Base-by-base conservation (phyloP, 2,888 invertebrate species). In the Elmis aenea region DNA sequence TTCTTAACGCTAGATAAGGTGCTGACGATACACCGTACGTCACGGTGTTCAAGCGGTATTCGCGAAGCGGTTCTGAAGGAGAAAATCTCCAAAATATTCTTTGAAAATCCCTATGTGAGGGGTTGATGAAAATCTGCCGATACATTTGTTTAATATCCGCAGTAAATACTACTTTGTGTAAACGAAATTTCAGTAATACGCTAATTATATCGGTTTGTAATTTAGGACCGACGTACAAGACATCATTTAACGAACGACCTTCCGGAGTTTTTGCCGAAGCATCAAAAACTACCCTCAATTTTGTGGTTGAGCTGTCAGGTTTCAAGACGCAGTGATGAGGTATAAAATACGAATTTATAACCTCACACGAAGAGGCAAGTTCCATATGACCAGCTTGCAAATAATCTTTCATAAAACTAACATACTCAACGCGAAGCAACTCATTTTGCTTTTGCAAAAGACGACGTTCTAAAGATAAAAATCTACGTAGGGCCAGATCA, bases 61-160 rank as follows among this genome's bases (percentile, higher is more conserved):
- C 32, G 13, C 26, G 8, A 12, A 52, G 21, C n/a, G 22, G 11
- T 5, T 44, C 38, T 11, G 15, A 18, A 5, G 33, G 31, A 32
- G 28, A 21, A 6, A 12, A 5, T 20, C 46, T 28, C 51, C 50
- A 50, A 13, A 46, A 15, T 8, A 48, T 48, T 20, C 32, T 22
- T 9, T 38, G 34, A 33, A 33, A 48, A 14, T 32, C 28, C 16
- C 45, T 13, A 13, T 51, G 24, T 9, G 40, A 31, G 8, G 31
- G 25, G 13, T 36, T 21, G 11, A 42, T 32, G 2, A 32, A 14
- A 2, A 48, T 29, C 26, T 42, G 42, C 6, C 47, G 25, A 32
- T 40, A 52, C 49, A 50, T 52, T 36, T 48, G 50, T n/a, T 26
- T 18, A 5, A 53, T 38, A 22, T 52, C 48, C 2, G 35, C 43